These are phyloP conservation scores for Lontra canadensis DNA, from an alignment of 2,113 vertebrate species.

Conservation along the genomic window DNA sequence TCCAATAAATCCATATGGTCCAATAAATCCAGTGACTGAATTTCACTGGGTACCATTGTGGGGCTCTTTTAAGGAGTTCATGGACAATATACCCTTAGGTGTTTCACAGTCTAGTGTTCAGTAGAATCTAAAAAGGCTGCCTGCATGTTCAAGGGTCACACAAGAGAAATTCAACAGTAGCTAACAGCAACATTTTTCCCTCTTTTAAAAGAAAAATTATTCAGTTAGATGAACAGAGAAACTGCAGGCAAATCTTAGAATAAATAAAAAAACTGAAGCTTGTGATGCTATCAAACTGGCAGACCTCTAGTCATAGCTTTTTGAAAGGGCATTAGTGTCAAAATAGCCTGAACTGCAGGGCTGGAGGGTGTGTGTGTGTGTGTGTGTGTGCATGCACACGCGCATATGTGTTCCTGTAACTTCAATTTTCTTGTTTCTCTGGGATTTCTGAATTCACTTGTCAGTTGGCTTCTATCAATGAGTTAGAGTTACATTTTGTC, in stretches of 20 bases:
- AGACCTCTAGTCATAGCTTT: neutral
- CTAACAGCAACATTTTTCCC: neutral
- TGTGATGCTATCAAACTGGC: neutral
- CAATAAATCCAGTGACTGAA: constrained; percentile 24
- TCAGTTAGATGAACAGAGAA: neutral
- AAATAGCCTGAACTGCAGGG: neutral
- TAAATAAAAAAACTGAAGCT: neutral
- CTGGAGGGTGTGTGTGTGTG: neutral
- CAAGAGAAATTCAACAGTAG: neutral
- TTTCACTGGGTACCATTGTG: neutral
- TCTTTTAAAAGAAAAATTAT: constrained; percentile 23
- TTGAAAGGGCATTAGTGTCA: neutral
- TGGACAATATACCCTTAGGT: neutral
- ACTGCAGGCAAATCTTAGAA: neutral
- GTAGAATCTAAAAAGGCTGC: neutral
- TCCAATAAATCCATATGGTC: neutral
- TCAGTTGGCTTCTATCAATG: neutral
- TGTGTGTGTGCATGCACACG: too few species aligned
- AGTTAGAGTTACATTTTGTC: neutral
- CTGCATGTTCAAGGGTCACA: neutral
- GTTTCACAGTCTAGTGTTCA: neutral
- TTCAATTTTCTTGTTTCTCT: neutral
- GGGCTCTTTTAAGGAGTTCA: constrained; percentile 24
- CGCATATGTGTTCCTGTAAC: neutral
- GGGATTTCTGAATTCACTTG: neutral